Evolutionary conservation across 2,797 vertebrate species (phyloP).

Genomic region (Orestias chungarensis): DNA sequence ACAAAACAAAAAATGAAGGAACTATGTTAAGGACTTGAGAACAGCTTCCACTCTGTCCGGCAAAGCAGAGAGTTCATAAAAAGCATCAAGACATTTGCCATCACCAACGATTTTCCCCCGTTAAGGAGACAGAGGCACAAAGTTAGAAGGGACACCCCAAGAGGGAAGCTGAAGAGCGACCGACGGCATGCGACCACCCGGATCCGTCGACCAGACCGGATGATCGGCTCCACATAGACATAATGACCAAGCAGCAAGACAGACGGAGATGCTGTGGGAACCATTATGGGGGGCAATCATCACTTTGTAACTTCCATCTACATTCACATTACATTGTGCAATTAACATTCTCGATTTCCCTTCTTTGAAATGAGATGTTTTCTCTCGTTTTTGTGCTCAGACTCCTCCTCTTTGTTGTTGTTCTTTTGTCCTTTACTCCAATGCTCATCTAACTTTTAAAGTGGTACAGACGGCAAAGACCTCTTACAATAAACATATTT

Average conservation of each 20-base stretch:
- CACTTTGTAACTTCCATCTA: constrained; percentile 16
- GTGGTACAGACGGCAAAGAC: not conserved
- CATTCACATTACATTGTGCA: constrained; percentile 15
- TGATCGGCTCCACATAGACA: constrained; percentile 13
- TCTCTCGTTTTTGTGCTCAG: constrained; percentile 27
- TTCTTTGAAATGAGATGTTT: constrained; percentile 1
- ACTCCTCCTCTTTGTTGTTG: constrained; percentile 9
- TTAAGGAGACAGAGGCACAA: constrained; percentile 38
- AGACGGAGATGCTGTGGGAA: constrained; percentile 14
- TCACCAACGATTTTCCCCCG: constrained; percentile 28
- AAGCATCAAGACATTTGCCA: constrained; percentile 9
- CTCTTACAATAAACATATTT: not conserved
- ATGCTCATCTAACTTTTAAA: constrained; percentile 1
- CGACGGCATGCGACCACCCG: too few species aligned
- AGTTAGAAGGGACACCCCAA: constrained; percentile 11
- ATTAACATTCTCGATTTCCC: constrained; percentile 6
- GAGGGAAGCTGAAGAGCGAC: constrained; percentile 27
- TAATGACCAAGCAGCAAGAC: constrained; percentile 8
- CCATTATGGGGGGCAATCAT: constrained; percentile 11
- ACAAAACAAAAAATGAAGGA: constrained; percentile 1
- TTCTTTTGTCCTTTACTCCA: constrained; percentile 3
- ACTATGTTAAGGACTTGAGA: constrained; percentile 16
- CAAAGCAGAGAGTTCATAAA: constrained; percentile 51
- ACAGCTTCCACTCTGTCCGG: constrained; percentile 65
- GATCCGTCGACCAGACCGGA: constrained; percentile 31